A percentile compares a stretch with the other conserved stretches of the same genome.
These are phyloP conservation scores for Drosophila mimica DNA, from an alignment of 2,888 invertebrate genomes.

Conservation along the genomic window DNA sequence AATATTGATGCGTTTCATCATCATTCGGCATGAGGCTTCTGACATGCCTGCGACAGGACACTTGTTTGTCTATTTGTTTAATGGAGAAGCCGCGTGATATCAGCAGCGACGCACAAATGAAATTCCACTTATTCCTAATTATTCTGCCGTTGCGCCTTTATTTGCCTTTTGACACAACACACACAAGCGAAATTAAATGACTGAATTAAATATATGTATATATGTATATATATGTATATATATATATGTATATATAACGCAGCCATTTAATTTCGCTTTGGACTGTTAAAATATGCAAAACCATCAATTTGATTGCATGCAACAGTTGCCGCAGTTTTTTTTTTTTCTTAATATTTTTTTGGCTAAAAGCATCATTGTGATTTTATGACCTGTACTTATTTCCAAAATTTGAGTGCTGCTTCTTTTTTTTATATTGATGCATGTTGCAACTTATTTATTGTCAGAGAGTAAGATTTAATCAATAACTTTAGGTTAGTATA, in stretches of 20 bases:
- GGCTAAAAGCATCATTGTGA: conserved; percentile 39
- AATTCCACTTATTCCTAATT: conserved; percentile 56
- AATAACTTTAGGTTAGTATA: not conserved
- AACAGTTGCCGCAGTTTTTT: conserved; percentile 44
- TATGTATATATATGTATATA: not conserved
- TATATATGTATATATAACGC: not conserved
- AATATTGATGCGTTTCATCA: conserved; percentile 39
- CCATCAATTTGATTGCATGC: conserved; percentile 48
- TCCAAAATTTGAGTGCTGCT: conserved; percentile 12
- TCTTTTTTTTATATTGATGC: conserved; percentile 9
- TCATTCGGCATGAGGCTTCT: conserved; percentile 12
- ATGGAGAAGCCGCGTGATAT: conserved; percentile 18
- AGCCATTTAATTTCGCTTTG: conserved; percentile 24
- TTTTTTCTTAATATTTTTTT: conserved; percentile 18
- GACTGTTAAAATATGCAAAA: conserved; percentile 29
- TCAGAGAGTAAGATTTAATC: not conserved
- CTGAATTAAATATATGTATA: not conserved
- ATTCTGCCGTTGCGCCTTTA: conserved; percentile 29
- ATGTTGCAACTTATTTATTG: conserved; percentile 18
- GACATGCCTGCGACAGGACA: conserved; percentile 29
- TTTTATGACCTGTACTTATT: conserved; percentile 42
- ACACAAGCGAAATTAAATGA: not conserved
- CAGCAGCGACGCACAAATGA: conserved; percentile 44
- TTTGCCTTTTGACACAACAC: conserved; percentile 19
- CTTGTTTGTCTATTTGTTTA: conserved; percentile 63